Base-by-base conservation (phyloP, 1,140 invertebrate species). In the Pristionchus pacificus region DNA sequence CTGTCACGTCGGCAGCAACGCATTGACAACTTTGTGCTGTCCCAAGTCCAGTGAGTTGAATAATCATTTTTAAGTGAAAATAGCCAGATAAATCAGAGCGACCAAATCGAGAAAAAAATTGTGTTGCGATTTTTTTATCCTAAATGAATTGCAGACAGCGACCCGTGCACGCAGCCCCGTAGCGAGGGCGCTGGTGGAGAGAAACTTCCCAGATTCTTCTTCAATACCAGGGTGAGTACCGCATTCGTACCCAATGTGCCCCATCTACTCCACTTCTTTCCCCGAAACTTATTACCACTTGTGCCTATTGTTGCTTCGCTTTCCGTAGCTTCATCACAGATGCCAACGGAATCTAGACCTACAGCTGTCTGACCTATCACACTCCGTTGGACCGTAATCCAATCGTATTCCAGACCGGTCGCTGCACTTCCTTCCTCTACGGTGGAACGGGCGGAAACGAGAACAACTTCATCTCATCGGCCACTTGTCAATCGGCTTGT, bases 21-120 rank as follows among this genome's bases (percentile, higher is more conserved):
- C 74, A 24, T 33, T 73, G 14, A 77, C 74, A 14, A 82, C 70
- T n/a, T 67, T 83, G 49, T 82, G 80, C 63, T 82, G 80, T 70
- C 78, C 77, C 6, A 71, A 70, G 32, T 67, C 68, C 60, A 70
- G 74, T 77, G 55, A 49, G 55, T 29, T 25, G 30, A 15, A 3
- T 72, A 2, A 15, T 49, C 13, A 55, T n/a, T 62, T 0, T 6
- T 69, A 30, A 10, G 0, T 13, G 27, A 13, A 60, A 24, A 27
- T 57, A 0, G 55, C 19, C 19, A 24, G 24, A 61, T 61, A 30
- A 14, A 61, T 25, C 25, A 61, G 29, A 6, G 10, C 60, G n/a
- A 10, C 13, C 0, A 61, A 13, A 61, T 13, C 29, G 29, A 61
- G 10, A 24, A 25, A 61, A 1, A 1, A 15, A 63, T 27, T 19